These are phyloP conservation scores for Saiga tatarica DNA, from an alignment of 2,113 vertebrate genomes.

Conservation along the genomic window DNA sequence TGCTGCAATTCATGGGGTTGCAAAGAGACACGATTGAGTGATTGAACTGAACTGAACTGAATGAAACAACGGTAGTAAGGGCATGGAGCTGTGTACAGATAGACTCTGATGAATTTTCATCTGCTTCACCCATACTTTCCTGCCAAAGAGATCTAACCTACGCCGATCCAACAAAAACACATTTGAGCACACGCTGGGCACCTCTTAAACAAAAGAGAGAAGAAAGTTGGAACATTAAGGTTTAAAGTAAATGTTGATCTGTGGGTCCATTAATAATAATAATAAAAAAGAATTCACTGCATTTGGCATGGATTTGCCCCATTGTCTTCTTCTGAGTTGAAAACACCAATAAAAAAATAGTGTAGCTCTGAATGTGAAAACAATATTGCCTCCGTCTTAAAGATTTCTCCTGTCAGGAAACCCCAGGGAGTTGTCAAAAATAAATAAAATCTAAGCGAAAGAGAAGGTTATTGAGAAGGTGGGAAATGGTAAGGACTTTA, in stretches of 20 bases:
- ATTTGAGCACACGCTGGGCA: not conserved
- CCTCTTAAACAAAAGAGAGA: not conserved
- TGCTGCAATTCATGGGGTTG: too few species aligned
- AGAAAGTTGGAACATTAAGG: not conserved
- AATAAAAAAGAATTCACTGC: not conserved
- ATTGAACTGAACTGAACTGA: too few species aligned
- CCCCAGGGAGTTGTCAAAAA: slow-evolving; percentile 10
- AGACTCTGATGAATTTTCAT: not conserved
- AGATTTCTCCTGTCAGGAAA: slow-evolving; percentile 7
- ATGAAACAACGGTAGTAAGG: fast-evolving
- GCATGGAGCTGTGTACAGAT: not conserved
- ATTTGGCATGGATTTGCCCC: not conserved
- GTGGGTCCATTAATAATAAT: not conserved
- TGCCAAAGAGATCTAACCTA: not conserved
- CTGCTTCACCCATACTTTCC: not conserved
- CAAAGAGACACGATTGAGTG: too few species aligned
- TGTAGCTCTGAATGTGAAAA: not conserved
- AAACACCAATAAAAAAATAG: slow-evolving; percentile 47
- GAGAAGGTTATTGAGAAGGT: slow-evolving; percentile 54
- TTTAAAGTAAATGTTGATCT: not conserved
- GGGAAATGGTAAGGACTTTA: not conserved
- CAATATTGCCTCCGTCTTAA: not conserved
- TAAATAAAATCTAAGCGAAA: slow-evolving; percentile 20
- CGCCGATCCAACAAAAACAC: not conserved
- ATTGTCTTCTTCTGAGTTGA: slow-evolving; percentile 2